Evolutionary conservation across 92 coral and sea anemone species (phyloP).

Genomic region (Umimayanthus kanabou): DNA sequence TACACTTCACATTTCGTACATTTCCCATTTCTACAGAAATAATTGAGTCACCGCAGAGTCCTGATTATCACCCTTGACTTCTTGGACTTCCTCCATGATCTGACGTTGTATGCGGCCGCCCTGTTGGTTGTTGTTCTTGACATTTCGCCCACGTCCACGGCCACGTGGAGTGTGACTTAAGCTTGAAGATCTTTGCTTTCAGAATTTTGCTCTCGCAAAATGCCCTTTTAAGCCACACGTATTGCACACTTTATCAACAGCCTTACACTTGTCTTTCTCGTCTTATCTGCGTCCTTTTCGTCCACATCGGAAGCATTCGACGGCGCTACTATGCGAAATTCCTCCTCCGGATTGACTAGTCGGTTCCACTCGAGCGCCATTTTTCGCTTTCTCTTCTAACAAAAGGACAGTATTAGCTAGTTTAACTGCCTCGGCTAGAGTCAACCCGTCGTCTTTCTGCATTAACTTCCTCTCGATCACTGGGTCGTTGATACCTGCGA

Average conservation of each 20-base stretch:
- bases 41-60: background rate
- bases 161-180: slow-evolving; percentile 20
- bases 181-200: no score
- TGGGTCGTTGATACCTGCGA: slow-evolving; percentile 5
- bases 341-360: background rate
- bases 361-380: background rate
- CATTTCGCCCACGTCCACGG: slow-evolving; percentile 19
- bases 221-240: slow-evolving; percentile 9
- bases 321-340: slow-evolving; percentile 20
- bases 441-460: no score
- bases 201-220: slow-evolving; percentile 16
- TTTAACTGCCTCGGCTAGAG: slow-evolving; percentile 23
- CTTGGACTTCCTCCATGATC: background rate
- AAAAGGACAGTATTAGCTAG: slow-evolving; percentile 17
- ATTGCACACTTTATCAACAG: slow-evolving; percentile 3
- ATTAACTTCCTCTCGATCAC: slow-evolving; percentile 11
- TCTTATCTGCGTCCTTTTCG: slow-evolving; percentile 16
- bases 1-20: background rate
- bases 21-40: background rate
- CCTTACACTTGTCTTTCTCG: slow-evolving; percentile 27
- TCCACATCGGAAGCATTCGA: slow-evolving; percentile 28
- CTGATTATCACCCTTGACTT: background rate
- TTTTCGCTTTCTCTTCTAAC: background rate
- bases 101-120: no score
- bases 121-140: background rate